Percentiles rank a stretch among this genome's conserved stretches.
Evolutionary conservation across 2,113 vertebrate genomes (phyloP).

Genomic region (Salvator merianae): DNA sequence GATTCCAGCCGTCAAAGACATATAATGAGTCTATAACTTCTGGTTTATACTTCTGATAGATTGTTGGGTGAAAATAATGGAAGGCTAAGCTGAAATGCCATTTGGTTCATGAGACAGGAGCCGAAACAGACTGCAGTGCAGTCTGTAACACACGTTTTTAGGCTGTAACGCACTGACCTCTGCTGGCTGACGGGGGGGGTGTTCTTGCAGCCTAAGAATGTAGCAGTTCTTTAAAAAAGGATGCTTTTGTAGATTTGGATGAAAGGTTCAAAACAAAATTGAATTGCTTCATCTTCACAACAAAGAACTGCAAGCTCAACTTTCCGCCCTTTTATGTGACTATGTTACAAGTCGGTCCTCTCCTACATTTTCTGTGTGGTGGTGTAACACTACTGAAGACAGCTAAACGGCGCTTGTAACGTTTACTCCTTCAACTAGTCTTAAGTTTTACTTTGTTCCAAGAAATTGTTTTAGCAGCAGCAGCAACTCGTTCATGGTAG

Average conservation of each 20-base stretch:
- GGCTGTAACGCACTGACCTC: neutral
- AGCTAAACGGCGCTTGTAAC: neutral
- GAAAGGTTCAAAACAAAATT: neutral
- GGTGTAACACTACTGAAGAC: neutral
- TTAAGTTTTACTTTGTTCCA: neutral
- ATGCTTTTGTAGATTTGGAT: neutral
- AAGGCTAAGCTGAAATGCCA: neutral
- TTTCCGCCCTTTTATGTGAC: neutral
- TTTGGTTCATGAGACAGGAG: neutral
- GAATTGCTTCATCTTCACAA: neutral
- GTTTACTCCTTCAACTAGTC: neutral
- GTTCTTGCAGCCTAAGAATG: slow-evolving; percentile 42
- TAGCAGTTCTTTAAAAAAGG: neutral
- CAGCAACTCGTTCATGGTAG: no score
- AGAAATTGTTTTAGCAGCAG: no score
- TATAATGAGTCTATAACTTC: neutral
- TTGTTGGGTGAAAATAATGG: slow-evolving; percentile 41
- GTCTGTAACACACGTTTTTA: neutral
- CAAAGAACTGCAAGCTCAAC: neutral
- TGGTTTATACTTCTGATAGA: slow-evolving; percentile 49
- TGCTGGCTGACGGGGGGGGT: slow-evolving; percentile 21
- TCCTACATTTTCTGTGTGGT: neutral
- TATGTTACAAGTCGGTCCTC: neutral
- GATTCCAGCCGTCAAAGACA: neutral
- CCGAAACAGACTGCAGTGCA: neutral